Evolutionary conservation across 35 echinoderm and acorn worm species (phyloP).

Genomic region (Lytechinus variegatus): DNA sequence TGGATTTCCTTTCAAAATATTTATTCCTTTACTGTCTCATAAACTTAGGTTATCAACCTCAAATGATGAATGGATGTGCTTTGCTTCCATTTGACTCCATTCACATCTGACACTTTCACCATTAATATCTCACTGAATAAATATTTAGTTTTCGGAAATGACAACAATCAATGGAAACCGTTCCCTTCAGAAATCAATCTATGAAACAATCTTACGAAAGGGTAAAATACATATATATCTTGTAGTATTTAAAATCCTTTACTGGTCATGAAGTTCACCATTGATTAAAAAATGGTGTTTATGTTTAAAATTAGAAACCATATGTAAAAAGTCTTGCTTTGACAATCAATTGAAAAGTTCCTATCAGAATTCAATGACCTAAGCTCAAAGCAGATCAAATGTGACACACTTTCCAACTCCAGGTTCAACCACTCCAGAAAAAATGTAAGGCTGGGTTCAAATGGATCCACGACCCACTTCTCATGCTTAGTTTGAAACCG

Average conservation of each 20-base stretch:
- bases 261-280: background rate
- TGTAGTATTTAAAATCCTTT: background rate
- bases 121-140: too few relatives aligned
- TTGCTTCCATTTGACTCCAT: background rate
- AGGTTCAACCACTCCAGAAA: background rate
- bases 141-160: background rate
- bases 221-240: background rate
- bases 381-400: background rate
- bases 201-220: background rate
- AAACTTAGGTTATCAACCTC: conserved; percentile 2
- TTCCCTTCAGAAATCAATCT: background rate
- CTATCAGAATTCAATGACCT: background rate
- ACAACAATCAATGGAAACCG: background rate
- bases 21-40: background rate
- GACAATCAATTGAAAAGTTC: background rate
- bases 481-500: too few relatives aligned
- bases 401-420: background rate
- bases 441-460: background rate
- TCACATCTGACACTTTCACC: background rate
- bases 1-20: background rate
- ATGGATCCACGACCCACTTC: too few relatives aligned
- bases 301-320: background rate
- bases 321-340: background rate
- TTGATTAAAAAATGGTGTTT: background rate
- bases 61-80: background rate